Conservation (phyloP, 2,113 vertebrate genomes). For the Notiomystis cincta region DNA sequence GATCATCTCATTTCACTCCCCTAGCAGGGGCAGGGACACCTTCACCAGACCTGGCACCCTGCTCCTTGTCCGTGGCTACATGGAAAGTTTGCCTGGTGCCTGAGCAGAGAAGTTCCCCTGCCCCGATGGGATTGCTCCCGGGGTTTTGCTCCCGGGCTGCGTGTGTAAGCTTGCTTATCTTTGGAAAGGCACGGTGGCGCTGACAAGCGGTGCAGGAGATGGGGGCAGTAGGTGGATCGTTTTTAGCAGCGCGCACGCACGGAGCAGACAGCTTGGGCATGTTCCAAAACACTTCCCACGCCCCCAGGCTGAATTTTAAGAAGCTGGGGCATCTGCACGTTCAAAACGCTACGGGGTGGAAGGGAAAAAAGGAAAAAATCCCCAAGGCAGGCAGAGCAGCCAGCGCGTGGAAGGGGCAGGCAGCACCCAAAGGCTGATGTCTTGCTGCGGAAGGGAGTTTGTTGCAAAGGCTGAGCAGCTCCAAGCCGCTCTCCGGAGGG, state of each 20-base stretch:
- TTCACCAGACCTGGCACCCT: background rate
- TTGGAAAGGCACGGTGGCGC: background rate
- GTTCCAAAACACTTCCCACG: constrained; percentile 62
- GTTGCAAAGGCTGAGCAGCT: constrained; percentile 15
- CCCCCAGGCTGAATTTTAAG: constrained; percentile 54
- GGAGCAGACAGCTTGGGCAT: constrained; percentile 58
- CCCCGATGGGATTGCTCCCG: accelerated
- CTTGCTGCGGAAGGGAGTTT: constrained; percentile 18
- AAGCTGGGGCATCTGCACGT: constrained; percentile 59
- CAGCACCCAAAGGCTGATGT: constrained; percentile 20
- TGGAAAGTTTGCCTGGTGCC: background rate
- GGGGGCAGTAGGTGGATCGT: constrained; percentile 48
- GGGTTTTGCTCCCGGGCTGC: background rate
- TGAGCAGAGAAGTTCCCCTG: background rate
- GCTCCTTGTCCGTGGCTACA: background rate
- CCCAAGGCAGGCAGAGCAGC: constrained; percentile 11
- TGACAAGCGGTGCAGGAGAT: constrained; percentile 2
- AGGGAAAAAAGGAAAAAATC: background rate
- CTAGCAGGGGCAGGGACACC: background rate
- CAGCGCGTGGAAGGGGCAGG: constrained; percentile 16
- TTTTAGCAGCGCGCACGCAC: constrained; percentile 13
- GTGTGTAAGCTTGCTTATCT: constrained; percentile 22
- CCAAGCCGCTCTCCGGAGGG: background rate
- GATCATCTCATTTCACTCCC: background rate
- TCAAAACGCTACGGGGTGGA: constrained; percentile 2